Evolutionary conservation across 53 echinoderm and acorn worm genomes (phyloP).

Genomic region (Holothuria leucospilota): DNA sequence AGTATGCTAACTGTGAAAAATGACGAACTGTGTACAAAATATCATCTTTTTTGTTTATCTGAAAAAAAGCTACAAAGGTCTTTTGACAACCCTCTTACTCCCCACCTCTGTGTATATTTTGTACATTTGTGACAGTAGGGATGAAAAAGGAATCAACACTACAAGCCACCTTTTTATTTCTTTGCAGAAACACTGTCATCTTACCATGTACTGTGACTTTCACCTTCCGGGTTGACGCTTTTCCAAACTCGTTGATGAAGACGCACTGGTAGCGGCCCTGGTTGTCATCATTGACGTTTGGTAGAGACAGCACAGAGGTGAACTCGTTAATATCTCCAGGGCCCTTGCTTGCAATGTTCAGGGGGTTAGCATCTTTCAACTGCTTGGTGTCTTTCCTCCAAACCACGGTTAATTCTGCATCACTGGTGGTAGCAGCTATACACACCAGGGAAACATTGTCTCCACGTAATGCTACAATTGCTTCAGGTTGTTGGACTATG

Average conservation of each 20-base stretch:
- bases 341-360: conserved; percentile 62
- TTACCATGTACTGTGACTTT: conserved; percentile 86
- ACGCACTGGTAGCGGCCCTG: conserved; percentile 93
- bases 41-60: too few species aligned
- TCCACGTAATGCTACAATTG: conserved; percentile 69
- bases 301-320: conserved; percentile 75
- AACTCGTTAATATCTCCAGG: conserved; percentile 68
- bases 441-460: conserved; percentile 90
- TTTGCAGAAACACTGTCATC: conserved; percentile 1
- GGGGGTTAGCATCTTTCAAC: conserved; percentile 56
- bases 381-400: conserved; percentile 92
- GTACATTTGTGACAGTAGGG: too few species aligned
- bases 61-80: too few species aligned
- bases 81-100: too few species aligned
- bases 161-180: too few species aligned
- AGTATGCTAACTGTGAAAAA: too few species aligned
- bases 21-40: too few species aligned
- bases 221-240: conserved; percentile 84
- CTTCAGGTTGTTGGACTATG: conserved; percentile 88
- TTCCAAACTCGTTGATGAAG: conserved; percentile 87
- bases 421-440: conserved; percentile 84
- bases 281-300: conserved; percentile 72
- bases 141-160: too few species aligned
- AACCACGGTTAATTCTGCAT: conserved; percentile 66
- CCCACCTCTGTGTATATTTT: too few species aligned